These are phyloP conservation scores for Acleris holmiana DNA, from an alignment of 2,888 invertebrate species.

Conservation along the genomic window DNA sequence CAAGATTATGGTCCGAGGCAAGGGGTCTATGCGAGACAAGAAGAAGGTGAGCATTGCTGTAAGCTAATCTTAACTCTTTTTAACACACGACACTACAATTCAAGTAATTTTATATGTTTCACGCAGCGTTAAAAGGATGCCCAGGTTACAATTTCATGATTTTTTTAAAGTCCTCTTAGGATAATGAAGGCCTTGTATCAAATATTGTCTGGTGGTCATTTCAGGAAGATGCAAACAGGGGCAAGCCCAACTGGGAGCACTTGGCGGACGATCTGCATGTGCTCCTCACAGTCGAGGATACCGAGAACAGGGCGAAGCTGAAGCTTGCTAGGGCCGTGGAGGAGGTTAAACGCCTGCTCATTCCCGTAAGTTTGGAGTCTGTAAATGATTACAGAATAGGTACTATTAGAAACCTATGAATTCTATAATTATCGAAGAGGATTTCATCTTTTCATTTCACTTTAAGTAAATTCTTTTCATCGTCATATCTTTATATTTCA, in stretches of 20 bases:
- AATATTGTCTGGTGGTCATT: conserved; percentile 46
- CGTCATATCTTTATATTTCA: too few species aligned
- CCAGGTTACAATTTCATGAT: conserved; percentile 38
- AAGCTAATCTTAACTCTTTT: conserved; percentile 31
- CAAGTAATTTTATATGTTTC: conserved; percentile 38
- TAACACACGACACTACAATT: conserved; percentile 11
- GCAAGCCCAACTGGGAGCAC: conserved; percentile 99
- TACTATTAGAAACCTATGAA: too few species aligned
- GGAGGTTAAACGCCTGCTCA: conserved; percentile 98
- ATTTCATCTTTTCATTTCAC: too few species aligned
- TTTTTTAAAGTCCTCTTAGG: not conserved
- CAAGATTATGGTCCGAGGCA: conserved; percentile 99
- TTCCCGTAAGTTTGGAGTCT: conserved; percentile 94
- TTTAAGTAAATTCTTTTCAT: too few species aligned
- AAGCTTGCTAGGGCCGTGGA: conserved; percentile 98
- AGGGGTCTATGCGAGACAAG: conserved; percentile 99
- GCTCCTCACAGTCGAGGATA: conserved; percentile 98
- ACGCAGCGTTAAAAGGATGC: conserved; percentile 45
- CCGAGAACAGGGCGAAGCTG: conserved; percentile 97
- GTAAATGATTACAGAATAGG: too few species aligned
- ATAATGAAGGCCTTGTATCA: not conserved
- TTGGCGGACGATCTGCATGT: conserved; percentile 99
- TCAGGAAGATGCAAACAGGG: conserved; percentile 99
- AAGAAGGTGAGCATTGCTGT: conserved; percentile 92
- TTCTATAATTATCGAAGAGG: too few species aligned